A percentile compares a stretch with the other conserved stretches of the same genome.
phyloP scores from a whole-genome alignment of 2,888 invertebrate species.

The Torymus auratus region DNA sequence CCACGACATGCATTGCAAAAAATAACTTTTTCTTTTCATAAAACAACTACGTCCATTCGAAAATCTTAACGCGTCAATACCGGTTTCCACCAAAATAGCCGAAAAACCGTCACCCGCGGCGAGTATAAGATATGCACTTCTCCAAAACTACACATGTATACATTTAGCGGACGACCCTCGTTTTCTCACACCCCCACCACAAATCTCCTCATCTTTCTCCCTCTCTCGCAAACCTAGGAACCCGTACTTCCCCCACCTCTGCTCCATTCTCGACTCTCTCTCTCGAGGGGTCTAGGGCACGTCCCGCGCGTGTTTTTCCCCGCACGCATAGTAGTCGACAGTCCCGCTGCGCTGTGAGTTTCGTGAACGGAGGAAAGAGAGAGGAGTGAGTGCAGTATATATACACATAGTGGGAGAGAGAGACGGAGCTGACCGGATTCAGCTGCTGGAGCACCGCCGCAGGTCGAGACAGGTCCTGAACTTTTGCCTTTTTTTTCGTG shows the following conservation, averaged over 20 bases:
- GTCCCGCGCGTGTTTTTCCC: constrained; percentile 19
- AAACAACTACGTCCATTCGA: too few species aligned
- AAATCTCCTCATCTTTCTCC: constrained; percentile 6
- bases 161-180: too few species aligned
- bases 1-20: too few species aligned
- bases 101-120: too few species aligned
- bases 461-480: constrained; percentile 54
- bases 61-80: too few species aligned
- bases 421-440: constrained; percentile 22
- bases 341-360: constrained; percentile 5
- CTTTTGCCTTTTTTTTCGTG: constrained; percentile 40
- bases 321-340: neutral
- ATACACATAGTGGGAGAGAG: neutral
- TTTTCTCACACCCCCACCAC: neutral
- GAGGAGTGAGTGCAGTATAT: too few species aligned
- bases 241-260: neutral
- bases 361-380: neutral
- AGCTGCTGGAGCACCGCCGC: constrained; percentile 9
- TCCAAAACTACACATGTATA: too few species aligned
- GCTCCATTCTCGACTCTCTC: constrained; percentile 1
- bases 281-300: constrained; percentile 2
- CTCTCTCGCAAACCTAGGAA: constrained; percentile 9
- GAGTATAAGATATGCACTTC: too few species aligned
- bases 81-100: too few species aligned
- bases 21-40: too few species aligned